A percentile compares a stretch with the other conserved stretches of the same genome.
Evolutionary conservation across 2,113 vertebrate genomes (phyloP).

Genomic region (Sarotherodon lohbergeri): DNA sequence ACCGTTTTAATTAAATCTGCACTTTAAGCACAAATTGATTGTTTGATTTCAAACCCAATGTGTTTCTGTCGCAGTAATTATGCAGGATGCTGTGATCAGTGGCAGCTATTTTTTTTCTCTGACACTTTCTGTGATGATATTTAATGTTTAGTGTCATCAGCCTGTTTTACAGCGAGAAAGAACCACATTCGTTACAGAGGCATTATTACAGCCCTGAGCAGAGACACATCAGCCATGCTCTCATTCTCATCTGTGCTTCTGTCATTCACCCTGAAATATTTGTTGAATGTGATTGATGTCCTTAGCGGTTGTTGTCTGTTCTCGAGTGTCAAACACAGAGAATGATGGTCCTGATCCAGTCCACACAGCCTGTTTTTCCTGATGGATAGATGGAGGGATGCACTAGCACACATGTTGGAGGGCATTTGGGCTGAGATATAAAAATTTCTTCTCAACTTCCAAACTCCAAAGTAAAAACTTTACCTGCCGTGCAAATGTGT

Average conservation of each 20-base stretch:
- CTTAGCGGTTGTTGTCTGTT: neutral
- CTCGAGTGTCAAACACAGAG: neutral
- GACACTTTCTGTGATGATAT: neutral
- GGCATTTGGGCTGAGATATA: neutral
- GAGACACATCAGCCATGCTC: neutral
- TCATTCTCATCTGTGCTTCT: neutral
- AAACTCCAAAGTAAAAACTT: neutral
- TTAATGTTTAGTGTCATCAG: constrained; percentile 8
- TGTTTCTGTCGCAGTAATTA: neutral
- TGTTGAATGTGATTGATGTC: neutral
- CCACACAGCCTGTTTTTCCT: neutral
- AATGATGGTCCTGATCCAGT: neutral
- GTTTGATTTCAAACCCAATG: neutral
- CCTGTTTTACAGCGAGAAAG: neutral
- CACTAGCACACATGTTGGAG: neutral
- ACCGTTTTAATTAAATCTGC: neutral
- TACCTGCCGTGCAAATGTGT: neutral
- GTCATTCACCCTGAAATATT: neutral
- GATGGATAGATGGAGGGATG: neutral
- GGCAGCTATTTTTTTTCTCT: neutral
- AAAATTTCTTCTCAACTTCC: neutral
- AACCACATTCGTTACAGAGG: neutral
- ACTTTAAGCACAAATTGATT: neutral
- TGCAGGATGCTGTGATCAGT: neutral
- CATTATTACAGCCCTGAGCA: neutral